phyloP scores from a whole-genome alignment of 2,888 invertebrate species.

The Masnerella sp. region DNA sequence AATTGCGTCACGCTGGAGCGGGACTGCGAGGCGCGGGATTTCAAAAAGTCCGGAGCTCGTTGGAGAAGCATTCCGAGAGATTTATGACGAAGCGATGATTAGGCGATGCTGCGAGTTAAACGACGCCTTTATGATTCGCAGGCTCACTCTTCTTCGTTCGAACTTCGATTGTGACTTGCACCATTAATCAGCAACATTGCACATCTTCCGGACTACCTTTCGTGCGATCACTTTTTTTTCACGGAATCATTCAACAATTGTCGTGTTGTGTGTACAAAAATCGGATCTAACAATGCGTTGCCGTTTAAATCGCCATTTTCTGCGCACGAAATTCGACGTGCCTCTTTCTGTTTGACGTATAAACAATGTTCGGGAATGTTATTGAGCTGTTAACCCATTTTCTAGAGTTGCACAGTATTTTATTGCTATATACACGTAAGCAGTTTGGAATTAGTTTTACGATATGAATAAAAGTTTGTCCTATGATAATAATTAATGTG shows the following conservation, averaged over 20 bases:
- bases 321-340: neutral
- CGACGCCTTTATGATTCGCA: constrained; percentile 73
- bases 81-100: constrained; percentile 76
- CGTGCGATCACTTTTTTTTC: constrained; percentile 42
- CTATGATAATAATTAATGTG: no score
- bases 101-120: constrained; percentile 74
- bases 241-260: constrained; percentile 48
- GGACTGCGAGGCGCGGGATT: constrained; percentile 52
- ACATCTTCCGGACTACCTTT: constrained; percentile 59
- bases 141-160: constrained; percentile 57
- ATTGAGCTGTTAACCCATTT: constrained; percentile 2
- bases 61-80: constrained; percentile 68
- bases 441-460: no score
- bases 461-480: no score
- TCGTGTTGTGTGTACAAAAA: constrained; percentile 41
- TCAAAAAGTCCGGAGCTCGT: constrained; percentile 52
- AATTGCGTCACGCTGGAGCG: constrained; percentile 56
- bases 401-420: no score
- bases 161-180: constrained; percentile 60
- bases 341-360: neutral
- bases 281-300: constrained; percentile 23
- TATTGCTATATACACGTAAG: no score
- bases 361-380: constrained; percentile 13
- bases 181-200: constrained; percentile 61
- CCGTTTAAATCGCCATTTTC: constrained; percentile 27